A percentile compares a stretch with the other conserved stretches of the same genome.
phyloP scores from a whole-genome alignment of 2,888 invertebrate genomes.

The Teinopalpus imperialis region DNA sequence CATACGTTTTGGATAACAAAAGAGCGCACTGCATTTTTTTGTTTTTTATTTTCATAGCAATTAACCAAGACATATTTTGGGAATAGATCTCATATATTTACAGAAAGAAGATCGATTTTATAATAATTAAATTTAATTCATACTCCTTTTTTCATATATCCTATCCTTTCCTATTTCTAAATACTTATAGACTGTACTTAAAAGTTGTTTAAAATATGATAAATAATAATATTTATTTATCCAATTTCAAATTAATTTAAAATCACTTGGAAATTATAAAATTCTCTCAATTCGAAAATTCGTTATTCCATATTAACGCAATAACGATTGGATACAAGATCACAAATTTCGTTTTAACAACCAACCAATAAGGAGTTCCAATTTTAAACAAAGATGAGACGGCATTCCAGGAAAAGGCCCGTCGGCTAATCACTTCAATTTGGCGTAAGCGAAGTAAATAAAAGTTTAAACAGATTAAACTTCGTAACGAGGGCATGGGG shows the following conservation, averaged over 20 bases:
- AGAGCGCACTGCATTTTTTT: too few species aligned
- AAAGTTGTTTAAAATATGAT: too few species aligned
- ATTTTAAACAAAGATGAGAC: conserved; percentile 40
- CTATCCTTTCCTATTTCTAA: too few species aligned
- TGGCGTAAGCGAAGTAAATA: conserved; percentile 68
- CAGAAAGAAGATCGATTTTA: too few species aligned
- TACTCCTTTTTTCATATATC: too few species aligned
- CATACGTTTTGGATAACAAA: not conserved
- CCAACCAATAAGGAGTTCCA: conserved; percentile 19
- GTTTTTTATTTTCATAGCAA: too few species aligned
- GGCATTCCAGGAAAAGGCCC: conserved; percentile 46
- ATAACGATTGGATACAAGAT: conserved; percentile 8
- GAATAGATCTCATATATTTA: too few species aligned
- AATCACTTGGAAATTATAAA: conserved; percentile 2
- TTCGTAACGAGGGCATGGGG: conserved; percentile 66
- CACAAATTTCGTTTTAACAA: conserved; percentile 20
- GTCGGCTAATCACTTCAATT: conserved; percentile 69
- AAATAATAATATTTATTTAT: not conserved
- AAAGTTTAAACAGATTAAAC: conserved; percentile 79
- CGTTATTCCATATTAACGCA: conserved; percentile 1
- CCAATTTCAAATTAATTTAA: not conserved
- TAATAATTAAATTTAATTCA: too few species aligned
- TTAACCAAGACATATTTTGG: too few species aligned
- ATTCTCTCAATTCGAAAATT: conserved; percentile 2
- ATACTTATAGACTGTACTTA: too few species aligned